phyloP scores from a whole-genome alignment of 2,888 invertebrate genomes.

The Melinopterus prodromus region DNA sequence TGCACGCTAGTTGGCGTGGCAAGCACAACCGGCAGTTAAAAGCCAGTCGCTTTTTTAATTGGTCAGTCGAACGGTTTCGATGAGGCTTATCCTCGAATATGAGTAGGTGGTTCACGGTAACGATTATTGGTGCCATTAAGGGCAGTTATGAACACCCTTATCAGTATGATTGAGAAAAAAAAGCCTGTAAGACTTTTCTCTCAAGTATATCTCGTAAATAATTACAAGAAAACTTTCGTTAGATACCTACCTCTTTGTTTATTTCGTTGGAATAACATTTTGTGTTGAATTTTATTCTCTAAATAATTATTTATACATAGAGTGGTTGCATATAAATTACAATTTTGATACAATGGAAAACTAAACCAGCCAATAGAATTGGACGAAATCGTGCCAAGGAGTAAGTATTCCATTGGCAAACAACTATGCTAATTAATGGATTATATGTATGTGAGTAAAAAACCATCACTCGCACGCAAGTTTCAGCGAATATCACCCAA shows the following conservation, averaged over 20 bases:
- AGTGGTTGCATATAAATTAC: no score
- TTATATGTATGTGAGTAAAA: background rate
- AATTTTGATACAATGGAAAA: no score
- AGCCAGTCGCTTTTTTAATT: background rate
- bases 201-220: no score
- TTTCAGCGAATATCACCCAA: background rate
- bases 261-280: background rate
- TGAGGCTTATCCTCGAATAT: background rate
- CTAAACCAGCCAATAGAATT: background rate
- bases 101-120: background rate
- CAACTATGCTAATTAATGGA: background rate
- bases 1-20: background rate
- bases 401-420: background rate
- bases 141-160: background rate
- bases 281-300: background rate
- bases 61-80: background rate
- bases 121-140: constrained; percentile 1
- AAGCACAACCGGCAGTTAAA: background rate
- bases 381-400: background rate
- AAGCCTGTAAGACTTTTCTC: background rate
- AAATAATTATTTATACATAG: background rate
- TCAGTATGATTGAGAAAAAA: background rate
- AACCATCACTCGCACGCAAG: background rate
- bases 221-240: no score
- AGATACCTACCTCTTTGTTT: no score